Evolutionary conservation across 2,888 invertebrate genomes (phyloP), one percentile per base, ranked within the genome.

Genomic region (Polyommatus iphigenia): DNA sequence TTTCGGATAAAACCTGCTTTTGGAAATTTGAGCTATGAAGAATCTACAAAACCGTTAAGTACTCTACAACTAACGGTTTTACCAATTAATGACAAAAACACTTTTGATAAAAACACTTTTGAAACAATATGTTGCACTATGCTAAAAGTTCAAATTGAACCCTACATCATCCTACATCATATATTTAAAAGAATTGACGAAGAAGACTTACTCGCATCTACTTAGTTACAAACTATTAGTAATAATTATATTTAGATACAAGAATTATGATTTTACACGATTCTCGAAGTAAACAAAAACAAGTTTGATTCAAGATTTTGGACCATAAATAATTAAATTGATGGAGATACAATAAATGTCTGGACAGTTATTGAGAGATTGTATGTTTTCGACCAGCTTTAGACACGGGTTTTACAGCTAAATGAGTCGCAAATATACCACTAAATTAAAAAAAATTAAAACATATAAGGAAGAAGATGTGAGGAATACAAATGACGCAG

Each of bases 181-280:
- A 24, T 24, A 24, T 24, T 2, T 24, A 24, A 46, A 46, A 5
- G 54, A 54, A 54, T 18, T 18, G 54, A 54, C 18, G 18, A 54
- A 54, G 3, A 54, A 54, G 54, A 54, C 18, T 18, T 18, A 24
- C 13, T 4, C 20, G 20, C 20, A 62, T 15, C 29, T 32, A 24
- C 24, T 24, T 24, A 32, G 4, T 67, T 15, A 29, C 15, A 15
- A 67, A 29, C 24, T 6, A 67, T 62, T 18, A 67, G 13, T 67
- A 67, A 67, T 67, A 67, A 67, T 67, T 67, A 67, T 67, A 67
- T 67, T 67, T 67, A 67, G 67, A 67, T 67, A 67, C 67, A 67
- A 32, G 29, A 67, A 32, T 67, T 32, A 67, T 67, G 29, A 67
- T 67, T 67, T 67, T 67, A 67, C 67, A 67, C 18, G 67, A 67